Conservation (phyloP, 2,113 vertebrate genomes). For the Rhipidura dahli region DNA sequence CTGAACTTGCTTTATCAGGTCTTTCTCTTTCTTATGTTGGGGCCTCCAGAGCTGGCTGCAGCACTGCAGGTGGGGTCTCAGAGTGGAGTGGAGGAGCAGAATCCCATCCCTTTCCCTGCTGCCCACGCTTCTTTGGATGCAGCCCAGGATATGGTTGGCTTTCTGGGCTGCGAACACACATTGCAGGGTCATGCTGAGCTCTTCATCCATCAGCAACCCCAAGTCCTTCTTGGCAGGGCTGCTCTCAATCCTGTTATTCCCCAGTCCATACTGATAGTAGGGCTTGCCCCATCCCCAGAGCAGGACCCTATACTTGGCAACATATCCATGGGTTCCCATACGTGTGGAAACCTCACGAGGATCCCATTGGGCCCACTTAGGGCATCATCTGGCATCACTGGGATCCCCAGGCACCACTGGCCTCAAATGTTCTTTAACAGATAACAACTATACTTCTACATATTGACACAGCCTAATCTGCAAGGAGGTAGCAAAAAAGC, state of each 20-base stretch:
- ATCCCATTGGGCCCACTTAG: not conserved
- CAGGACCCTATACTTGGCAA: not conserved
- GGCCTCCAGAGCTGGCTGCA: not conserved
- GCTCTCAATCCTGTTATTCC: not conserved
- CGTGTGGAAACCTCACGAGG: not conserved
- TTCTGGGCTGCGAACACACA: rapidly evolving
- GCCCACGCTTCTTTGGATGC: rapidly evolving
- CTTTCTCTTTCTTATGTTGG: rapidly evolving
- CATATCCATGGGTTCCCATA: not conserved
- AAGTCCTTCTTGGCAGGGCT: not conserved
- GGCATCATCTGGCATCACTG: not conserved
- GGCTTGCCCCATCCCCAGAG: not conserved
- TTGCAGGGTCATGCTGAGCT: not conserved
- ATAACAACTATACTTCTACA: not conserved
- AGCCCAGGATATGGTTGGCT: not conserved
- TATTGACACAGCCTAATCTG: not conserved
- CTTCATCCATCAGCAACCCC: not conserved
- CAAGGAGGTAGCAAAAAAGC: not conserved
- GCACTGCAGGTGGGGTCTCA: not conserved
- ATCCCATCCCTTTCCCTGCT: rapidly evolving
- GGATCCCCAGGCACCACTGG: not conserved
- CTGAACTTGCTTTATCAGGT: not conserved
- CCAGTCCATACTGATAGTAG: not conserved
- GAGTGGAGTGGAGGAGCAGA: not conserved
- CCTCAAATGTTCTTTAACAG: not conserved